Evolutionary conservation across 2,113 vertebrate species (phyloP).

Genomic region (Mesoclemmys tuberculata): DNA sequence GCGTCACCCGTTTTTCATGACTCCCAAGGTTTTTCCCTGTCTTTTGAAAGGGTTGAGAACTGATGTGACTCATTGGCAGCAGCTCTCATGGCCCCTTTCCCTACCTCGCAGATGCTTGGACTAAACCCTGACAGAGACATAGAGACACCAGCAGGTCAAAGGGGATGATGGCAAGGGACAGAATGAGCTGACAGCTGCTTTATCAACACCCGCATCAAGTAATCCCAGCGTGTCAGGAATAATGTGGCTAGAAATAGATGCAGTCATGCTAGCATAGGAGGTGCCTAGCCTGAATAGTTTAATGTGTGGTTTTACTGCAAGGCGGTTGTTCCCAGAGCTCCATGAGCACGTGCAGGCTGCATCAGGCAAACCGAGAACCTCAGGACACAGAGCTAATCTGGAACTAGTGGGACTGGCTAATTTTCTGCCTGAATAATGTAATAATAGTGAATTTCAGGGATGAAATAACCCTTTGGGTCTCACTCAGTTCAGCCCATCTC

Average conservation of each 20-base stretch:
- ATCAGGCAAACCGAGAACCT: not conserved
- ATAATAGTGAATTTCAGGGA: not conserved
- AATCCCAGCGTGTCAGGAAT: not conserved
- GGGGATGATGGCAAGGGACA: not conserved
- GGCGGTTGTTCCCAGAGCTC: not conserved
- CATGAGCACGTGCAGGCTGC: not conserved
- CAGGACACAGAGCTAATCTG: too few species aligned
- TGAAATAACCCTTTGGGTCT: not conserved
- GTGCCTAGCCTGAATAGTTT: not conserved
- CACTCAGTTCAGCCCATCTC: not conserved
- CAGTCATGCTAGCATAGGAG: not conserved
- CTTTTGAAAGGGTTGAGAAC: not conserved
- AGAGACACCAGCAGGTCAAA: not conserved
- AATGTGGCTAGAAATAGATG: not conserved
- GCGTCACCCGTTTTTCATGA: not conserved
- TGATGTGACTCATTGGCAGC: not conserved
- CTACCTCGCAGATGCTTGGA: not conserved
- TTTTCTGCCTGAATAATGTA: not conserved
- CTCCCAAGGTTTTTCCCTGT: not conserved
- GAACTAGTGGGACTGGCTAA: not conserved
- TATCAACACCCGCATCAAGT: not conserved
- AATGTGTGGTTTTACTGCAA: not conserved
- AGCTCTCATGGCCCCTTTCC: not conserved
- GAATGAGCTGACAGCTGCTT: not conserved
- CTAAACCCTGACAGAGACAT: not conserved